Base-by-base conservation (phyloP, 2,888 invertebrate genomes). In the Hipparchia sbordonii region DNA sequence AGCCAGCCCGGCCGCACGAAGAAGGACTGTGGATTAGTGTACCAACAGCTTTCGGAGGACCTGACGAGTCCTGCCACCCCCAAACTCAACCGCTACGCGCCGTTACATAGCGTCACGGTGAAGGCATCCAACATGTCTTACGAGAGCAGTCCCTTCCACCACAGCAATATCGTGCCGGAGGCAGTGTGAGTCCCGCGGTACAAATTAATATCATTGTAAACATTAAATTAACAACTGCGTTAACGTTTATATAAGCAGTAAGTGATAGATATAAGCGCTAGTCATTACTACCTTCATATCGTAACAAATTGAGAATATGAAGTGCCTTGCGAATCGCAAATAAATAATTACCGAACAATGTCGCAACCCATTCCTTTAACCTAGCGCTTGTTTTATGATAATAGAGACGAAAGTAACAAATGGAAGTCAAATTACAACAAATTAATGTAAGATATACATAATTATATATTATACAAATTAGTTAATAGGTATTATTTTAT, bases 11-110 rank as follows among this genome's bases (percentile, higher is more conserved):
- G 89, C 23, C 93, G 93, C 75, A 92, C 95, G 60, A 96, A 96
- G 92, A 96, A 96, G 82, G 96, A 96, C 85, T 96, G 96, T 80
- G 96, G 96, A 3, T 94, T 97, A 74, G 96, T 97, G 33, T 97
- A 97, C 89, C 96, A 96, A 83, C 97, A 96, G 78, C 90, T 97
- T 71, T 96, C 97, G 10, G 97, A 97, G 86, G 97, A 97, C 79
- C 95, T 97, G 78, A 94, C 95, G 10, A 95, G 96, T 66, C 95
- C 96, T 5, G 92, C 95, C 82, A 95, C 96, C 81, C 96, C 97
- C 67, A 96, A 95, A 85, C 91, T 95, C 75, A 95, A 94, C 89
- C 95, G 95, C 86, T 96, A 95, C 87, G 89, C 94, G 80, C 95
- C 95, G 48, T 91, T 95, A 75, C 95, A 94, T 74, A 91, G 83